Conservation (phyloP, 2,113 vertebrate genomes). For the Campylomormyrus numenius region DNA sequence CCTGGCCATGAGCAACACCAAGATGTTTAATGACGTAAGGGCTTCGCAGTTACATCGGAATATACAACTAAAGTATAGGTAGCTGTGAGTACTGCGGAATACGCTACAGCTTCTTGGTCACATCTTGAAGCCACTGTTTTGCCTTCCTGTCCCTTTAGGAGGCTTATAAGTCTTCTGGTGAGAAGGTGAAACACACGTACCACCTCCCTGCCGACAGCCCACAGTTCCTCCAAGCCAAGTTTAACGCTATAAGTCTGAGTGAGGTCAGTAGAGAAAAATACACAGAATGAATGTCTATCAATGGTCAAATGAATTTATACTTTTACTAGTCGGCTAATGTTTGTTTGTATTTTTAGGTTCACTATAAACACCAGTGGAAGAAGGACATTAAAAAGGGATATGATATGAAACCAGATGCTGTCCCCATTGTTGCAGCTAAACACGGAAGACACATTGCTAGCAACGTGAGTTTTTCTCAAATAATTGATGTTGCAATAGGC, state of each 20-base stretch:
- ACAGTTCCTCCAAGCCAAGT: slow-evolving; percentile 82
- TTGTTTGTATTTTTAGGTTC: slow-evolving; percentile 60
- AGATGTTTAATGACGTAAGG: slow-evolving; percentile 64
- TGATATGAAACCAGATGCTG: slow-evolving; percentile 75
- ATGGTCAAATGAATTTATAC: not conserved
- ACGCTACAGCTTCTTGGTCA: not conserved
- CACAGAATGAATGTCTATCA: not conserved
- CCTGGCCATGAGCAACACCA: slow-evolving; percentile 78
- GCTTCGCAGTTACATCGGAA: not conserved
- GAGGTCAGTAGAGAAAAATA: slow-evolving; percentile 61
- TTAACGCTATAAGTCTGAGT: slow-evolving; percentile 80
- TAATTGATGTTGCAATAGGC: not conserved
- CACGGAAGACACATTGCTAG: slow-evolving; percentile 82
- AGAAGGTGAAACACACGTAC: slow-evolving; percentile 79
- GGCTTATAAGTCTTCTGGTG: slow-evolving; percentile 81
- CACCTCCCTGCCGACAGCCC: slow-evolving; percentile 73
- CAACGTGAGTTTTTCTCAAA: slow-evolving; percentile 66
- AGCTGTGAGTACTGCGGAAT: not conserved
- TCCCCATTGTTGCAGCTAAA: slow-evolving; percentile 81
- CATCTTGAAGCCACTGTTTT: not conserved
- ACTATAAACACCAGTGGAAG: slow-evolving; percentile 76
- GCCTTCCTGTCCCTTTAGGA: slow-evolving; percentile 51
- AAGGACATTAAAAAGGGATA: slow-evolving; percentile 78
- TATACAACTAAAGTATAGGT: not conserved
- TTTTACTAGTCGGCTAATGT: not conserved